Percentiles rank a stretch among this genome's conserved stretches.
phyloP scores from a whole-genome alignment of 2,797 vertebrate species.

The Tokudaia muenninki region DNA sequence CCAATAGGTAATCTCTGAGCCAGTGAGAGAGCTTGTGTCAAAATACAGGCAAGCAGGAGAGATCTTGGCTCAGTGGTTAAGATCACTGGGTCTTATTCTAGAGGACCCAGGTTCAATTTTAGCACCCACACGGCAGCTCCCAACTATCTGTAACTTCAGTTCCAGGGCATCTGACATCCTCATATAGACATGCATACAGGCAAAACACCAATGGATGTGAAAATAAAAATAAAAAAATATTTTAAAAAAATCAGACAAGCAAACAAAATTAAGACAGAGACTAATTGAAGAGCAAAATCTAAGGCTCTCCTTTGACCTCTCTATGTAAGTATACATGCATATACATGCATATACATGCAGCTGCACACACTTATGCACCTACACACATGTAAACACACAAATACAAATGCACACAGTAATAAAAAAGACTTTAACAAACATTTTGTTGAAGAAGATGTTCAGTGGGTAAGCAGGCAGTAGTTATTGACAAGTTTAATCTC shows the following conservation, averaged over 20 bases:
- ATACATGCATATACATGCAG: not conserved
- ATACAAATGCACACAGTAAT: not conserved
- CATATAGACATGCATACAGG: not conserved
- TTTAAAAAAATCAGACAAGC: not conserved
- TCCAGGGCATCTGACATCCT: not conserved
- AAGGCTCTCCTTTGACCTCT: not conserved
- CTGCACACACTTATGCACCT: not conserved
- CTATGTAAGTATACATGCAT: not conserved
- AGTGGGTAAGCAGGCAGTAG: not conserved
- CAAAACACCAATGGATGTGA: not conserved
- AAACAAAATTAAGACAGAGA: not conserved
- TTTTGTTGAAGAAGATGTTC: not conserved
- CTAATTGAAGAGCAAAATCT: not conserved
- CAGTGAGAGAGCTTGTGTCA: not conserved
- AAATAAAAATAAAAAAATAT: not conserved
- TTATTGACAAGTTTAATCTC: not conserved
- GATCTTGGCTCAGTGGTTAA: not conserved
- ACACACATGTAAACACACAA: not conserved
- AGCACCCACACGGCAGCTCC: not conserved
- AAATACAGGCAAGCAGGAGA: not conserved
- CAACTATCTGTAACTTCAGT: not conserved
- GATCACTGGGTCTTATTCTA: not conserved
- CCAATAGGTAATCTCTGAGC: not conserved
- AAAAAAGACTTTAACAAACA: not conserved
- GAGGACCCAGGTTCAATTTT: not conserved